Percentiles rank a stretch among this genome's conserved stretches.
phyloP scores from a whole-genome alignment of 2,888 invertebrate species.

The Zaprionus obscuricornis region DNA sequence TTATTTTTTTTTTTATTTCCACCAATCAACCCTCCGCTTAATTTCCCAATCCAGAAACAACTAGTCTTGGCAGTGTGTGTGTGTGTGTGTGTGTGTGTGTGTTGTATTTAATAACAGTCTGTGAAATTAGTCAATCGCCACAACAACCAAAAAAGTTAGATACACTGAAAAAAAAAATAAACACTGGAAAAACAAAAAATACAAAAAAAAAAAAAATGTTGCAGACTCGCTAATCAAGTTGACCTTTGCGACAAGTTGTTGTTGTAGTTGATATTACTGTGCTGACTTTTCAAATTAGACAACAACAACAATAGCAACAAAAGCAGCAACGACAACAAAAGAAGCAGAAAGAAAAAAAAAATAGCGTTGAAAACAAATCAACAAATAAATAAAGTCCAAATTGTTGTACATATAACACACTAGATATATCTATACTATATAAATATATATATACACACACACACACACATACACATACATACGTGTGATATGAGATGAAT shows the following conservation, averaged over 20 bases:
- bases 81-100: no score
- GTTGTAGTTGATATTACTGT: background rate
- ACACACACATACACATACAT: slow-evolving; percentile 8
- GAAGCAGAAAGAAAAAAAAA: no score
- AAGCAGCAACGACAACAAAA: no score
- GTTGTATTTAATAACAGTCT: background rate
- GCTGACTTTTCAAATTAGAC: slow-evolving; percentile 44
- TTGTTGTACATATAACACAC: slow-evolving; percentile 12
- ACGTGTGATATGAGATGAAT: no score
- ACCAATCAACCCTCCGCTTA: no score
- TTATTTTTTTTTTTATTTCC: no score
- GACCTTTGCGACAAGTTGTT: slow-evolving; percentile 62
- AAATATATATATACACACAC: slow-evolving; percentile 1
- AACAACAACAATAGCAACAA: slow-evolving; percentile 7
- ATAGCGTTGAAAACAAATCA: slow-evolving; percentile 39
- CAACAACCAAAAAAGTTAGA: no score
- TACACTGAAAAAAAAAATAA: no score
- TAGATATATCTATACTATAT: slow-evolving; percentile 6
- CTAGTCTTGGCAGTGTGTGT: no score
- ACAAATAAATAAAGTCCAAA: slow-evolving; percentile 33
- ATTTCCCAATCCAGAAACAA: no score
- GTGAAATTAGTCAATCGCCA: slow-evolving; percentile 22
- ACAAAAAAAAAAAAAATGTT: slow-evolving; percentile 17
- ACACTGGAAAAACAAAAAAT: no score
- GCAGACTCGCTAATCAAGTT: slow-evolving; percentile 65